A percentile compares a stretch with the other conserved stretches of the same genome.
These are phyloP conservation scores for Urocitellus parryii DNA, from an alignment of 2,113 vertebrate genomes.

Conservation along the genomic window DNA sequence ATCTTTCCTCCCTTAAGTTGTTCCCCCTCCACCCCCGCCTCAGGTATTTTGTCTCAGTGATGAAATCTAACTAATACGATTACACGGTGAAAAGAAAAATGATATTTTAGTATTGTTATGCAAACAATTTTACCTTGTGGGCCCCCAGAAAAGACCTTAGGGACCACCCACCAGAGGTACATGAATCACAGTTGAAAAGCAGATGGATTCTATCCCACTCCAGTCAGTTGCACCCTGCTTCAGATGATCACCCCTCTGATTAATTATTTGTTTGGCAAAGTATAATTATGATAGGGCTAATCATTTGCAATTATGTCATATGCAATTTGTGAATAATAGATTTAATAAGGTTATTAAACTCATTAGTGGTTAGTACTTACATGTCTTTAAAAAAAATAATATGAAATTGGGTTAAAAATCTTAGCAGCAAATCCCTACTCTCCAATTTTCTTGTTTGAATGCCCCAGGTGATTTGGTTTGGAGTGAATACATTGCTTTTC, in stretches of 20 bases:
- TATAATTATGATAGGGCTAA: slow-evolving; percentile 57
- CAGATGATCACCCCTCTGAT: slow-evolving; percentile 42
- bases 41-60: no score
- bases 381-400: neutral
- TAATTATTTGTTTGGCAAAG: slow-evolving; percentile 60
- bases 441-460: slow-evolving; percentile 67
- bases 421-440: slow-evolving; percentile 56
- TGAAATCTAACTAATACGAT: no score
- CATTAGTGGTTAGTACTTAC: slow-evolving; percentile 64
- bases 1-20: no score
- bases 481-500: neutral
- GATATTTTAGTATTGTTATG: neutral
- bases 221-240: neutral
- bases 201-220: neutral
- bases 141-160: neutral
- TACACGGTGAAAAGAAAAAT: neutral
- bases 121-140: neutral
- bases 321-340: slow-evolving; percentile 72
- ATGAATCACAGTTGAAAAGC: neutral
- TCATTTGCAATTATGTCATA: slow-evolving; percentile 50
- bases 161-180: neutral
- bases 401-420: slow-evolving; percentile 77
- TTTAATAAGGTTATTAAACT: slow-evolving; percentile 77
- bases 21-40: no score
- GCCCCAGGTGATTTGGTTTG: slow-evolving; percentile 22